Conservation (phyloP, 2,888 invertebrate species). For the Drosophila mulleri region DNA sequence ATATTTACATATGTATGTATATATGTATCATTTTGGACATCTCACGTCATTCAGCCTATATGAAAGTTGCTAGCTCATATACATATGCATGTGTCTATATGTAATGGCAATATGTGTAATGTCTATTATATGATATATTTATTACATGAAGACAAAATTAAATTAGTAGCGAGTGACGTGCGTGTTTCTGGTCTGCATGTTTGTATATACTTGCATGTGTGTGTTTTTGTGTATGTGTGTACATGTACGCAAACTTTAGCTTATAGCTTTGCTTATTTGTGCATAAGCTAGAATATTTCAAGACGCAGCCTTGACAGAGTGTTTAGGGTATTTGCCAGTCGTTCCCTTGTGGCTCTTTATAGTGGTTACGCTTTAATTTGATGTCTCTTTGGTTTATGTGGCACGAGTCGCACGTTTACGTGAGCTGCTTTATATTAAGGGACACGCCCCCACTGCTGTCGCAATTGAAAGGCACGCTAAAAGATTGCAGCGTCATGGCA, state of each 20-base stretch:
- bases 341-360: not conserved
- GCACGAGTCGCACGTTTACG: conserved; percentile 55
- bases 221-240: not conserved
- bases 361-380: conserved; percentile 8
- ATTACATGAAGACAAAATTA: not conserved
- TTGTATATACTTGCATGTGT: not conserved
- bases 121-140: not conserved
- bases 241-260: not conserved
- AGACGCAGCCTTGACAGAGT: not conserved
- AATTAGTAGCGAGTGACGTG: not conserved
- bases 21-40: too few relatives aligned
- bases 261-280: not conserved
- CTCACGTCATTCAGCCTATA: not conserved
- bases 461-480: conserved; percentile 26
- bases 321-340: not conserved
- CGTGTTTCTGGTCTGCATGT: not conserved
- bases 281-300: not conserved
- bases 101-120: too few relatives aligned
- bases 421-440: conserved; percentile 46
- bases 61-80: not conserved
- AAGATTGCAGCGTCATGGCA: conserved; percentile 46
- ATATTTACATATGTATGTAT: too few relatives aligned
- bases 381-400: conserved; percentile 24
- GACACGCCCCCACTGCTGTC: conserved; percentile 37
- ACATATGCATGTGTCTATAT: not conserved